phyloP scores from a whole-genome alignment of 2,113 vertebrate species.

The Ardeotis arabs region DNA sequence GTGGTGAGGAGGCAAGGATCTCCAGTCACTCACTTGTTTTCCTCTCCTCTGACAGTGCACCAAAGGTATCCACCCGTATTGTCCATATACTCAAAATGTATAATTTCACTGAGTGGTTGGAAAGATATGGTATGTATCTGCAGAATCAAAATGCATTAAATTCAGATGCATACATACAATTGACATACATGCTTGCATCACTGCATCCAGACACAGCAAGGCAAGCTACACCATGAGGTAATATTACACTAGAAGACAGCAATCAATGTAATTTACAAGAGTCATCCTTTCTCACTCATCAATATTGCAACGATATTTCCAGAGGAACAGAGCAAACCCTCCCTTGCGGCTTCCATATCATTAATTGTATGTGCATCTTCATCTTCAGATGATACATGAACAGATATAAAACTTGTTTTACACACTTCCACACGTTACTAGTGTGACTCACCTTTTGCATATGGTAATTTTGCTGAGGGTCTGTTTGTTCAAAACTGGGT shows the following conservation, averaged over 20 bases:
- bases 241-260: background rate
- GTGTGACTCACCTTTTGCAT: background rate
- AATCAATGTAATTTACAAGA: background rate
- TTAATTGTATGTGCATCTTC: background rate
- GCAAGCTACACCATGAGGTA: background rate
- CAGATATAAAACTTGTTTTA: background rate
- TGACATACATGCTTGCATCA: background rate
- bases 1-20: background rate
- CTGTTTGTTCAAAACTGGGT: background rate
- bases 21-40: background rate
- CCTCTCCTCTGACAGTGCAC: background rate
- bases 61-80: background rate
- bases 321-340: background rate
- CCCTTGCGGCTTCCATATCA: background rate
- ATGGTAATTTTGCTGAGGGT: background rate
- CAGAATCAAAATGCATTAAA: background rate
- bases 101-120: background rate
- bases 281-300: background rate
- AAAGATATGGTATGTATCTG: background rate
- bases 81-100: background rate
- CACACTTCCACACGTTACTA: background rate
- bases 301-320: background rate
- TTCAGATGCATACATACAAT: background rate
- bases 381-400: background rate
- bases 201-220: background rate